Base-by-base conservation (phyloP, 2,888 invertebrate species). In the Synergus japonicus region DNA sequence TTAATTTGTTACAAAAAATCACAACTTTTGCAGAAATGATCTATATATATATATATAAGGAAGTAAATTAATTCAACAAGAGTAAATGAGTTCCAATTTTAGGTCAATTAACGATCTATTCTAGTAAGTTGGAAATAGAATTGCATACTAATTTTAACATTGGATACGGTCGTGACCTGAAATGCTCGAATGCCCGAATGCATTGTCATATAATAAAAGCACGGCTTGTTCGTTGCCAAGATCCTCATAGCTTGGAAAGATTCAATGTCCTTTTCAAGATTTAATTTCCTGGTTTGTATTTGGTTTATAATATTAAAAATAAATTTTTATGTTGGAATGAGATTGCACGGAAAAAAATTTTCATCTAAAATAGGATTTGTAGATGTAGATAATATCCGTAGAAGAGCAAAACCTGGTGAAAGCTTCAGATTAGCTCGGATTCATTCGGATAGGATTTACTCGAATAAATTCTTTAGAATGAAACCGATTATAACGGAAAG, bases 171-270 rank as follows among this genome's bases (percentile, higher is more conserved):
- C 63, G 63, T 63, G 63, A 63, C 63, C 29, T 63, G 5, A 63
- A 63, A 63, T 29, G 13, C 29, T 63, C 12, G 9, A 22, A 22
- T 60, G 60, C 60, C 5, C 58, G 58, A 58, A 18, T 18, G 3
- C 58, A 58, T 58, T 63, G 13, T 29, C 29, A 63, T 29, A 63
- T 29, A 63, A 63, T 29, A 63, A 63, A 63, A 63, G 63, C 63
- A 63, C 18, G 63, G 22, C 29, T 63, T 63, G 5, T 29, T 63
- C 63, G 4, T 13, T 63, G 63, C 63, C 63, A 63, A 63, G 63
- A 63, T 63, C 10, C 29, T 13, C 63, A 29, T 29, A 29, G 29
- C 29, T 63, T 29, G 12, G 12, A 63, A 29, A 29, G 13, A 63
- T 7, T 13, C 1, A 29, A 10, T 13, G 3, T 58, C 9, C 15